Percentiles rank a stretch among this genome's conserved stretches.
phyloP scores from a whole-genome alignment of 2,888 invertebrate species.

The Phytoseiulus persimilis region DNA sequence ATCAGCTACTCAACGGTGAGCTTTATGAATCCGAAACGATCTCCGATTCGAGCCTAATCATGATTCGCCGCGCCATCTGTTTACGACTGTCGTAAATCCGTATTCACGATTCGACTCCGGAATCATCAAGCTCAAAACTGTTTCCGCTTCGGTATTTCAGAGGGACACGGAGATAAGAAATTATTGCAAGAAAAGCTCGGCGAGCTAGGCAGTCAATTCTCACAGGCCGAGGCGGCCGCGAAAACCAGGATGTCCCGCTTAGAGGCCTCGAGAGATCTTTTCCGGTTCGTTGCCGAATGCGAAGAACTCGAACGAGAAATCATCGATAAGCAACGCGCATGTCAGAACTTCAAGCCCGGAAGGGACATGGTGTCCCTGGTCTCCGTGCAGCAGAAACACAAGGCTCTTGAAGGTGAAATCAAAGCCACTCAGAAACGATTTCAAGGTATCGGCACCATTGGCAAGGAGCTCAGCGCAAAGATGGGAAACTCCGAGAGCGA shows the following conservation, averaged over 20 bases:
- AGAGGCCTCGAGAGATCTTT: conserved; percentile 85
- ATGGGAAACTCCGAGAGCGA: conserved; percentile 64
- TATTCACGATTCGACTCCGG: neutral
- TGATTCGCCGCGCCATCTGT: neutral
- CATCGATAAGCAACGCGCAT: conserved; percentile 83
- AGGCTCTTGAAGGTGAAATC: conserved; percentile 75
- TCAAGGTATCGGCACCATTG: neutral
- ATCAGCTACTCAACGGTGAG: conserved; percentile 35
- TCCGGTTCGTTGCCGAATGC: conserved; percentile 89
- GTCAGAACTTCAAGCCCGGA: conserved; percentile 81
- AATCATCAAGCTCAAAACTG: neutral
- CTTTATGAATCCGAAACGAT: neutral
- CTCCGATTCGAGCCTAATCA: too few species aligned
- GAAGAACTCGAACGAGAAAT: conserved; percentile 98
- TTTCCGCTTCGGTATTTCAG: neutral
- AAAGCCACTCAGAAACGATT: conserved; percentile 54
- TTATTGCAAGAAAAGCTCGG: neutral
- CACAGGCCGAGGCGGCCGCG: conserved; percentile 57
- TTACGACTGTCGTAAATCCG: neutral
- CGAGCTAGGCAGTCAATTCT: conserved; percentile 50
- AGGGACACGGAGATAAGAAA: conserved; percentile 1
- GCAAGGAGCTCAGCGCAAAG: conserved; percentile 50
- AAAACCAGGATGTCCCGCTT: conserved; percentile 70
- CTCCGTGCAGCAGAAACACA: conserved; percentile 83
- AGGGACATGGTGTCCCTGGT: conserved; percentile 84